Evolutionary conservation across 2,888 invertebrate species (phyloP).

Genomic region (Adelognathus sp.): DNA sequence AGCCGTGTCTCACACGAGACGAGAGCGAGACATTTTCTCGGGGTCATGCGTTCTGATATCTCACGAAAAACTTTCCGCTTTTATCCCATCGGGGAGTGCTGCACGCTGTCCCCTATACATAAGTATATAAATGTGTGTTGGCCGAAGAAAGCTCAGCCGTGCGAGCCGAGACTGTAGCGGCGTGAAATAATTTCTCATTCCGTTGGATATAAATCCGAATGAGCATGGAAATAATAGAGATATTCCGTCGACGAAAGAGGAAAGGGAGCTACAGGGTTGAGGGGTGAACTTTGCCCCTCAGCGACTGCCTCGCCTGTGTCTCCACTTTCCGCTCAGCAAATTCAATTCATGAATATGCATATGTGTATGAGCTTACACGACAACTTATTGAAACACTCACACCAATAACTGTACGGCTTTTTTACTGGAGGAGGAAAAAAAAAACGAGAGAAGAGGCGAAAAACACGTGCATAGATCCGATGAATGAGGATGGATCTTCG

Average conservation of each 20-base stretch:
- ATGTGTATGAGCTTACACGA: background rate
- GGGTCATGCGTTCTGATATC: conserved; percentile 30
- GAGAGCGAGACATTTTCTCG: background rate
- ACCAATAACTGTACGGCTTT: background rate
- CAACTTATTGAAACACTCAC: background rate
- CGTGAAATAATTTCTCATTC: conserved; percentile 53
- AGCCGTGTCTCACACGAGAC: background rate
- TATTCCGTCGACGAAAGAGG: background rate
- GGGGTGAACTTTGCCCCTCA: background rate
- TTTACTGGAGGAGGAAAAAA: background rate
- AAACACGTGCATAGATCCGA: background rate
- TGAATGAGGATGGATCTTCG: background rate
- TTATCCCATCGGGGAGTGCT: conserved; percentile 12
- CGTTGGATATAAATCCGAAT: conserved; percentile 35
- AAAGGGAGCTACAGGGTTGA: background rate
- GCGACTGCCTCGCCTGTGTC: background rate
- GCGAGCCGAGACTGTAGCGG: background rate
- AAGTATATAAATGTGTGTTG: conserved; percentile 6
- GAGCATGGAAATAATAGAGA: conserved; percentile 27
- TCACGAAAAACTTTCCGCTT: conserved; percentile 33
- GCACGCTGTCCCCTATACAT: background rate
- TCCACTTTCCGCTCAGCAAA: no score
- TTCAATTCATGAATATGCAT: background rate
- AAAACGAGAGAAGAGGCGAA: background rate
- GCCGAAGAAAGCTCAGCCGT: background rate